These are phyloP conservation scores for Naja naja DNA, from an alignment of 2,113 vertebrate genomes.

Conservation along the genomic window DNA sequence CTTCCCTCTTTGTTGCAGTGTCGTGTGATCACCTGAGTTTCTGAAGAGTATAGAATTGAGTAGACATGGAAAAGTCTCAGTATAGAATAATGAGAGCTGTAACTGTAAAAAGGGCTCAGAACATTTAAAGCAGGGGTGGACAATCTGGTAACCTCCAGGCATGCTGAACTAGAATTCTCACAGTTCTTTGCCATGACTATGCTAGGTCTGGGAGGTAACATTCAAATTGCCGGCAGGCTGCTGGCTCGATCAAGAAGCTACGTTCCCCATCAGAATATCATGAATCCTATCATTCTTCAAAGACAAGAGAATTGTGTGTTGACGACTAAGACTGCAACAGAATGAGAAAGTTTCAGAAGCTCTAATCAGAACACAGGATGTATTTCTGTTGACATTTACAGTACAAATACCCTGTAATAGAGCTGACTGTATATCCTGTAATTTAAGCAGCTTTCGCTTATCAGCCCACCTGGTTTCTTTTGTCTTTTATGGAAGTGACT, in stretches of 20 bases:
- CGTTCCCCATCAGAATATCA: conserved; percentile 4
- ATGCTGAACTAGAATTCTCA: not conserved
- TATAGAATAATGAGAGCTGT: not conserved
- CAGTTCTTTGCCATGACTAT: not conserved
- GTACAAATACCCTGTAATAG: conserved; percentile 36
- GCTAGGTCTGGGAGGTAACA: not conserved
- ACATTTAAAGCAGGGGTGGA: not conserved
- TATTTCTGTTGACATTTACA: conserved; percentile 54
- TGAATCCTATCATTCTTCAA: conserved; percentile 38
- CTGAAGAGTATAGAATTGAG: not conserved
- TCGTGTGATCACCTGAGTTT: not conserved
- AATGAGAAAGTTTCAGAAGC: conserved; percentile 31
- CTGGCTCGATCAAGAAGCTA: not conserved
- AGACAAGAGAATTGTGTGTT: not conserved
- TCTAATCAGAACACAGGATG: conserved; percentile 45
- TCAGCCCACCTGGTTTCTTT: conserved; percentile 66
- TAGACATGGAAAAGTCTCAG: not conserved
- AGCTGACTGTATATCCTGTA: conserved; percentile 62
- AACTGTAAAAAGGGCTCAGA: not conserved
- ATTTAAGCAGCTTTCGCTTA: conserved; percentile 60
- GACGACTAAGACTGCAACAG: conserved; percentile 28
- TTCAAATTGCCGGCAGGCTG: not conserved
- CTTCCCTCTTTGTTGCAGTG: not conserved
- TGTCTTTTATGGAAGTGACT: conserved; percentile 61
- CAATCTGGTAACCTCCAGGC: not conserved